phyloP scores from a whole-genome alignment of 2,888 invertebrate species.

The Philereme vetulata region DNA sequence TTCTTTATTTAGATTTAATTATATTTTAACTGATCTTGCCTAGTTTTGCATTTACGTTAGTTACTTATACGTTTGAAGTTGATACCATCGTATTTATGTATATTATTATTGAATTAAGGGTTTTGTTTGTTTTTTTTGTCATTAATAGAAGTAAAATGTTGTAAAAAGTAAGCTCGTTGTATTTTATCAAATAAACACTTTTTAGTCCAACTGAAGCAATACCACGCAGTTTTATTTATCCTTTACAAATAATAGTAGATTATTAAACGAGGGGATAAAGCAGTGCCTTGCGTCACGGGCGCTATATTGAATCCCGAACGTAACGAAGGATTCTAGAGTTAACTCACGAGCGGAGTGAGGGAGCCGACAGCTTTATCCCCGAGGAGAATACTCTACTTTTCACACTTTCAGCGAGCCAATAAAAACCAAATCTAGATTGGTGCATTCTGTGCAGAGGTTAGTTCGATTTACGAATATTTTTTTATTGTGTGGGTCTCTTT shows the following conservation, averaged over 20 bases:
- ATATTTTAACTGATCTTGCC: conserved; percentile 78
- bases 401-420: no score
- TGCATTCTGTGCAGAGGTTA: no score
- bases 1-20: conserved; percentile 67
- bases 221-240: conserved; percentile 70
- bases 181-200: conserved; percentile 85
- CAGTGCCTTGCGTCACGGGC: no score
- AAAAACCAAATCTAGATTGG: no score
- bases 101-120: conserved; percentile 81
- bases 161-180: conserved; percentile 85
- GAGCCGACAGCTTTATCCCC: no score
- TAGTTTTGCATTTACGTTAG: conserved; percentile 83
- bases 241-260: neutral
- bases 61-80: conserved; percentile 80
- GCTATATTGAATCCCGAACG: no score
- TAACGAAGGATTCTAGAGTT: no score
- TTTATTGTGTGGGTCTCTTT: no score
- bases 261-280: no score
- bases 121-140: conserved; percentile 83
- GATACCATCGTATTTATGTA: conserved; percentile 83
- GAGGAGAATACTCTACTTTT: no score
- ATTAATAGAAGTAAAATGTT: conserved; percentile 84
- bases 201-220: conserved; percentile 84
- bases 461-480: no score
- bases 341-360: no score